Percentiles rank a stretch among this genome's conserved stretches.
Conservation (phyloP, 2,113 vertebrate genomes). For the Hippocampus zosterae region DNA sequence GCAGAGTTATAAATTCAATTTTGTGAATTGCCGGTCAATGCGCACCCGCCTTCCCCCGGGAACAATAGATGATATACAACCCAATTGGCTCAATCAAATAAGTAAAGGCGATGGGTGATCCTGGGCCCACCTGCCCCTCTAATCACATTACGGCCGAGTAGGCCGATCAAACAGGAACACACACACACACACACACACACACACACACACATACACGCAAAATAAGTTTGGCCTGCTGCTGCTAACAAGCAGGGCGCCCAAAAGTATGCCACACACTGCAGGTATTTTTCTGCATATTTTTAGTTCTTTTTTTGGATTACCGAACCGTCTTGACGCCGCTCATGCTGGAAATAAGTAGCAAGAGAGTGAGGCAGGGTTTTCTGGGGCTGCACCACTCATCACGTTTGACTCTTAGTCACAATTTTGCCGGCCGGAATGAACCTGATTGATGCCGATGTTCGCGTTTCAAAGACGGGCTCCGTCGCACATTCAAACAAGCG, state of each 20-base stretch:
- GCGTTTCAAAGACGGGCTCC: too few relatives aligned
- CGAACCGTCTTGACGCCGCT: background rate
- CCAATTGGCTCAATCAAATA: constrained; percentile 77
- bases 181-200: background rate
- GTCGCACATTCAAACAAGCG: too few relatives aligned
- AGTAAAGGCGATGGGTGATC: constrained; percentile 64
- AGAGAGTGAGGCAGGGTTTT: too few relatives aligned
- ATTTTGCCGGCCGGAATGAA: too few relatives aligned
- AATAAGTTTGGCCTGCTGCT: background rate
- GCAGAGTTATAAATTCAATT: constrained; percentile 74
- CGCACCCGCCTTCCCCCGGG: constrained; percentile 43
- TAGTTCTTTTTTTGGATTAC: background rate
- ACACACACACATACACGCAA: background rate
- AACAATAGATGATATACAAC: constrained; percentile 79
- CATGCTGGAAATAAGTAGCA: background rate
- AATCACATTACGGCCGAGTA: constrained; percentile 69
- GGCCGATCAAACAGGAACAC: constrained; percentile 62
- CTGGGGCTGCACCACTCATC: too few relatives aligned
- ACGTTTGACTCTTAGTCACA: too few relatives aligned
- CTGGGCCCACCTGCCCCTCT: constrained; percentile 72
- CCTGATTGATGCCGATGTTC: too few relatives aligned
- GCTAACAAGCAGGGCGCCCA: background rate
- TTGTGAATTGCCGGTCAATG: constrained; percentile 72
- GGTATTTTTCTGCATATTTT: constrained; percentile 1
- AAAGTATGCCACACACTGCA: constrained; percentile 28